Base-by-base conservation (phyloP, 2,113 vertebrate genomes). In the Dasyprocta punctata region DNA sequence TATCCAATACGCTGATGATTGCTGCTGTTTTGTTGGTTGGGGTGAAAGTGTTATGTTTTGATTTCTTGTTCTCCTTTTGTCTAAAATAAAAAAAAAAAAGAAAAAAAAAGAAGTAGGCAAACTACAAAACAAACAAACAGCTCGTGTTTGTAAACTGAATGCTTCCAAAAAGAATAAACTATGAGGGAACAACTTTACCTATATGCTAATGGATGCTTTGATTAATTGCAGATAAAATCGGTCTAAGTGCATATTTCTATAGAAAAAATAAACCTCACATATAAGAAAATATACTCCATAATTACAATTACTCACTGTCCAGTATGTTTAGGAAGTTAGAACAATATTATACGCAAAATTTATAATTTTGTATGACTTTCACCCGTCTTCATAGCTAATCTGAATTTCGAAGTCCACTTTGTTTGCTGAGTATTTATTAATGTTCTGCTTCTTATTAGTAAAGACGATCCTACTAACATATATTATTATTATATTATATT, bases 341-440 rank as follows among this genome's bases (percentile, higher is more conserved):
- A 93, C 10, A 75, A 84, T 75, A 16, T 69, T 90, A 69, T 67
- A 22, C 20, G 19, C n/a, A 92, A 83, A 47, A 84, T 96, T 86
- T 10, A 78, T 91, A 91, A 89, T 93, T 54, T 54, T 36, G 63
- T 54, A 71, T 65, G 71, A 95, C 52, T 54, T 96, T 91, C 22
- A 82, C 71, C 60, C 16, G 77, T 60, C 92, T 78, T 5, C 36
- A 60, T 14, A 63, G 41, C 19, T 93, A 75, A 80, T 86, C 7
- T 86, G 24, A 96, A 82, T 2, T 77, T 24, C 71, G 19, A 97
- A 92, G 73, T 20, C 56, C 20, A 84, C 92, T 82, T 95, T 92
- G 41, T 86, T 86, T 95, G 65, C 28, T 12, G 20, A 77, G 24
- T 73, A 89, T 95, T 90, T 67, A 92, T 90, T 69, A 92, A 73